These are phyloP conservation scores for Chrysopilus asiliformis DNA, from an alignment of 2,888 invertebrate genomes.

Conservation along the genomic window DNA sequence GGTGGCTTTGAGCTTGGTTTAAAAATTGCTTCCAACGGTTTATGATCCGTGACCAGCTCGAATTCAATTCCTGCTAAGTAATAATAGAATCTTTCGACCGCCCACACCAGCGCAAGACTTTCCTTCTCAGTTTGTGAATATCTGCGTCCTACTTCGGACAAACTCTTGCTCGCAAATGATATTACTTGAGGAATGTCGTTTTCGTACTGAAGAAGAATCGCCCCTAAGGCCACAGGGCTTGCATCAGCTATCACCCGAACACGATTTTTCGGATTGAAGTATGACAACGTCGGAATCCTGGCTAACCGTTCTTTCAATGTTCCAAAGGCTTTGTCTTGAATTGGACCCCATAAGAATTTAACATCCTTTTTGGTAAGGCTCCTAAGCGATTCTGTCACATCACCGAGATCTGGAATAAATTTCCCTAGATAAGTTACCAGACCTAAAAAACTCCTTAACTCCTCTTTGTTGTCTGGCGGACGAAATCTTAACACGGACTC, in stretches of 20 bases:
- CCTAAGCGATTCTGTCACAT: conserved; percentile 8
- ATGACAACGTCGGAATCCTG: too few relatives aligned
- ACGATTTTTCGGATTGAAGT: too few relatives aligned
- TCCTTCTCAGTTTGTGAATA: conserved; percentile 25
- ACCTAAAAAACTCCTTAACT: conserved; percentile 19
- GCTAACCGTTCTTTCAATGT: too few relatives aligned
- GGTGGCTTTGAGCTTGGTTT: conserved; percentile 17
- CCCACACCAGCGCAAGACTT: conserved; percentile 26
- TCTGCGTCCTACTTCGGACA: too few relatives aligned
- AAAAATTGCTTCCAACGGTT: conserved; percentile 24
- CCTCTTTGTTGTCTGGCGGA: not conserved
- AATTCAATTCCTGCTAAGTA: conserved; percentile 33
- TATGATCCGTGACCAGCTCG: conserved; percentile 18
- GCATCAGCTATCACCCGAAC: conserved; percentile 26
- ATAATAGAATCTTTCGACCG: conserved; percentile 28
- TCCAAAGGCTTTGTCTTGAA: too few relatives aligned
- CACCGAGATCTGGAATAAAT: conserved; percentile 17
- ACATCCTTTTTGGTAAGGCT: conserved; percentile 15
- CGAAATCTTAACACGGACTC: not conserved
- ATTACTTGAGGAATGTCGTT: conserved; percentile 19
- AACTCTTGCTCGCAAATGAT: too few relatives aligned
- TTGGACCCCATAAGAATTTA: conserved; percentile 18
- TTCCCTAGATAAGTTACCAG: conserved; percentile 23
- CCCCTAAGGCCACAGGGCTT: conserved; percentile 27
- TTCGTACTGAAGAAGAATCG: conserved; percentile 9